Percentiles rank a stretch among this genome's conserved stretches.
Conservation (phyloP, 2,797 vertebrate species). For the Sebastiscus tertius region DNA sequence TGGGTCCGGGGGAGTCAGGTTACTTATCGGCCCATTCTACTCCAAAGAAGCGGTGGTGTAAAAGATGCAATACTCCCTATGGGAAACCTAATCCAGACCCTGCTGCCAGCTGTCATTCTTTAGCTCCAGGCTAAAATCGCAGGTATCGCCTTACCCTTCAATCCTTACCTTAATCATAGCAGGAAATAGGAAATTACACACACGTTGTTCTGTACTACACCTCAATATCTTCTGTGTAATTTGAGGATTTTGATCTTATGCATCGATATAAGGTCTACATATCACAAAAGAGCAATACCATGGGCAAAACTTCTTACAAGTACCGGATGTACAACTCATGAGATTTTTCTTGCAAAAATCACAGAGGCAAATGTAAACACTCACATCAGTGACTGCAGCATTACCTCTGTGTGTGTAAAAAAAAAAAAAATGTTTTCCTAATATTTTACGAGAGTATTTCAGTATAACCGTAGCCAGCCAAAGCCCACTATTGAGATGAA, state of each 20-base stretch:
- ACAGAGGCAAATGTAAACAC: background rate
- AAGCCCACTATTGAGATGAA: background rate
- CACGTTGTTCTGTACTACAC: slow-evolving; percentile 11
- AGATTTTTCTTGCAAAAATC: background rate
- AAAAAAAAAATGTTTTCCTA: rapidly evolving
- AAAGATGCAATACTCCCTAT: slow-evolving; percentile 79
- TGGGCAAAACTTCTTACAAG: background rate
- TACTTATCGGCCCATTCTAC: slow-evolving; percentile 76
- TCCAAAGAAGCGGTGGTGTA: slow-evolving; percentile 73
- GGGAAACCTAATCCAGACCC: slow-evolving; percentile 82
- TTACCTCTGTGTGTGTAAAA: background rate
- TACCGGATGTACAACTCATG: background rate
- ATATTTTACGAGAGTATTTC: background rate
- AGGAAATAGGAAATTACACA: slow-evolving; percentile 48
- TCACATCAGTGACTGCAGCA: background rate
- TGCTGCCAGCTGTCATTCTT: slow-evolving; percentile 82
- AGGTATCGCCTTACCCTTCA: slow-evolving; percentile 77
- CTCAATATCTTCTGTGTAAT: slow-evolving; percentile 17
- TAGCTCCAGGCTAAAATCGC: slow-evolving; percentile 74
- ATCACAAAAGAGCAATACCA: background rate
- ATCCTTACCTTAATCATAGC: slow-evolving; percentile 73
- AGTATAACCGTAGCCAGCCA: background rate
- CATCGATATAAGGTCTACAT: background rate
- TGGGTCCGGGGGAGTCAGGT: slow-evolving; percentile 77
- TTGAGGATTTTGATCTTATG: slow-evolving; percentile 26